phyloP scores from a whole-genome alignment of 1,140 invertebrate species.

The Drosophila melanogaster region DNA sequence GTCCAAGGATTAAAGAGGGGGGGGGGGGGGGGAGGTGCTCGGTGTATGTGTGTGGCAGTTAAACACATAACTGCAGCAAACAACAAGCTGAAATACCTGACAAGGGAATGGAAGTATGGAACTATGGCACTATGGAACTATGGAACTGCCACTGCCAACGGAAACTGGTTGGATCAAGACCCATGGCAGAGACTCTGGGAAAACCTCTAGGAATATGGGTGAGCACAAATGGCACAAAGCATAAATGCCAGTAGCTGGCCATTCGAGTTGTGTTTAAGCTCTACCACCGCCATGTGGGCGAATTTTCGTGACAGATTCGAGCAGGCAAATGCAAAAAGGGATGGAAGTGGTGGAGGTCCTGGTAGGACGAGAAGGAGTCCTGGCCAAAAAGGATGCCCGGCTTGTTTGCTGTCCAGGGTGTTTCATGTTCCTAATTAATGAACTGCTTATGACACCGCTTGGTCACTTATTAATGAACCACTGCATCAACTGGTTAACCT shows the following conservation, averaged over 20 bases:
- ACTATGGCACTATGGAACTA: background rate
- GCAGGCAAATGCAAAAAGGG: constrained; percentile 2
- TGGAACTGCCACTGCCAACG: constrained; percentile 11
- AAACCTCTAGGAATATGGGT: background rate
- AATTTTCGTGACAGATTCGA: constrained; percentile 23
- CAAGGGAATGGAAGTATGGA: constrained; percentile 17
- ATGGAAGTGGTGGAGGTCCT: no score
- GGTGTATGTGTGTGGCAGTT: constrained; percentile 34
- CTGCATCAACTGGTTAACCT: background rate
- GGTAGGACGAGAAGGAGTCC: background rate
- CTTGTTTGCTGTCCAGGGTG: constrained; percentile 16
- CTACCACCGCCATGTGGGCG: constrained; percentile 4
- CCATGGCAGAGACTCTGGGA: background rate
- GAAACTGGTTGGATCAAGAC: background rate
- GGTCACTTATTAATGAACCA: constrained; percentile 33
- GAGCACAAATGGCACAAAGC: background rate
- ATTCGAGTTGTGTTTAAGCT: constrained; percentile 33
- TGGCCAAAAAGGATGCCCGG: constrained; percentile 4
- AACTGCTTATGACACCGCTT: constrained; percentile 41
- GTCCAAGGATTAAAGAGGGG: constrained; percentile 3
- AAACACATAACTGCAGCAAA: constrained; percentile 44
- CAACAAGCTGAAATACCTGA: constrained; percentile 49
- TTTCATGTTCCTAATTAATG: constrained; percentile 35
- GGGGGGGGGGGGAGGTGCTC: background rate
- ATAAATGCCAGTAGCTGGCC: constrained; percentile 33